Base-by-base conservation (phyloP, 2,797 vertebrate genomes). In the Danio albolineatus region DNA sequence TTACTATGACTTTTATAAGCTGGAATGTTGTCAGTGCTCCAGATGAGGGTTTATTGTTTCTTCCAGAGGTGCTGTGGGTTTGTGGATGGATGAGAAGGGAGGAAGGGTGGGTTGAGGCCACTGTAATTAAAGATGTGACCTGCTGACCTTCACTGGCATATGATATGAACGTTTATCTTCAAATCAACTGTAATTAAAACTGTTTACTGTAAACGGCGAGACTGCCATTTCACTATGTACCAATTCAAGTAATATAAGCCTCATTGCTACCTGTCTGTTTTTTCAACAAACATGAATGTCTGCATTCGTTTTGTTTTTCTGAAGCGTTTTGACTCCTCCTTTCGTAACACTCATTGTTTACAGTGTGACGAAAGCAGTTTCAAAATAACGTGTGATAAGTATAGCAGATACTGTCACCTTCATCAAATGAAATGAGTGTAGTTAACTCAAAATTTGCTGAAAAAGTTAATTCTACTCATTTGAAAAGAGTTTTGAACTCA, bases 101-200 rank as follows among this genome's bases (percentile, higher is more conserved):
- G 21, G 6, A 53, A 2, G 67, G 72, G 49, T 78, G 19, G 56
- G 48, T 57, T 80, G 51, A 10, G 36, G 54, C 53, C 79, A 67
- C 5, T 38, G 80, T 49, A 64, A 80, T 78, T 82, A 75, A 57
- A 75, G 87, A 89, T 83, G 72, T 76, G 79, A 85, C 84, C 81
- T 53, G 39, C 12, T 79, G 88, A 85, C 85, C 84, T 67, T 83
- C 57, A 87, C 76, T 85, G 80, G 66, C 86, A n/a, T 78, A n/a
- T 84, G 67, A 39, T 59, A 77, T 1, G 71, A 81, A 21, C 56
- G 38, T 0, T 12, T 70, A 84, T 76, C 86, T 88, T 43, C 51
- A 69, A 43, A 41, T 28, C 16, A 78, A 69, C 73, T 76, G 21
- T 76, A 28, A 54, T 65, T 64, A 21, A 16, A 38, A 10, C 56